Base-by-base conservation (phyloP, 2,888 invertebrate genomes). In the Diplazon laetatorius region DNA sequence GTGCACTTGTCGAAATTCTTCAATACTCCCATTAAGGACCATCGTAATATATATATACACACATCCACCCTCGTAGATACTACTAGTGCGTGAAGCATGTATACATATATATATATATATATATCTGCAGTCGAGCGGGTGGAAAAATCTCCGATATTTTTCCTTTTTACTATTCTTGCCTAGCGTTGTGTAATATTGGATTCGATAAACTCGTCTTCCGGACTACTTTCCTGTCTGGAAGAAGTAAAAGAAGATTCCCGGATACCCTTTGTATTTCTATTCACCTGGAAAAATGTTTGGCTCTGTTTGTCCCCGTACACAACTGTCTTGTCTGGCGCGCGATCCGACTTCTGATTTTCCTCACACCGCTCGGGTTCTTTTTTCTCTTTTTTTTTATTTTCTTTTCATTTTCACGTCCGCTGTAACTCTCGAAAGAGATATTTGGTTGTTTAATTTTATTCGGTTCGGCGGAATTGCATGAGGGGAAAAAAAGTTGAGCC, bases 121-220 rank as follows among this genome's bases (percentile, higher is more conserved):
- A 63, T 35, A 35, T 55, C 30, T 35, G 52, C 16, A n/a, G 16
- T 30, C 25, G 52, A 6, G 14, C 16, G 30, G 14, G 4, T 18
- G 16, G 1, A 14, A 52, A 20, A 39, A 37, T 48, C 22, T 12
- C 37, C 44, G 50, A 62, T 68, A 68, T 46, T 75, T 55, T 62
- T 55, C 46, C 18, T 62, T 62, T 30, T 59, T 62, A 55, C 68
- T 62, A 69, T 75, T 69, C 55, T 12, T 55, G 46, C 44, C 62
- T 18, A 14, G 52, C 35, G 35, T 22, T 16, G 62, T 25, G 60
- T 52, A 55, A 46, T 69, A 60, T 68, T 62, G 44, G 22, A 74
- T 74, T 50, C 59, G 59, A 74, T 50, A 42, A 39, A 59, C 44
- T 59, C 39, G 42, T 59, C 50, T 66, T 66, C 50, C 30, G 18